These are phyloP conservation scores for Archocentrus centrarchus DNA, from an alignment of 2,113 vertebrate species.

Conservation along the genomic window DNA sequence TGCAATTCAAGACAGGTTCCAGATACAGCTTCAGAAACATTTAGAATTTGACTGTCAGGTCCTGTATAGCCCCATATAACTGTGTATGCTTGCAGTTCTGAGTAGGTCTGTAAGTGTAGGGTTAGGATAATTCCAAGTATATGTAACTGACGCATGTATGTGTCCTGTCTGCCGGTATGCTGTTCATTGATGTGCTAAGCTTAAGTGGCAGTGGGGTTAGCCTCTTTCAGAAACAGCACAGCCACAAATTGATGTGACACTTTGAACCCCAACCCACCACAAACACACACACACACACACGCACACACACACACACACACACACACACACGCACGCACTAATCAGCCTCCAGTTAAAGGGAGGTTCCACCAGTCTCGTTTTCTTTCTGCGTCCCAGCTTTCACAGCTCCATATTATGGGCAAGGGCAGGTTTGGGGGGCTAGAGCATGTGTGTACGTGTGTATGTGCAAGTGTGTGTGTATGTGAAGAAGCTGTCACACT, in stretches of 20 bases:
- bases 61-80: slow-evolving; percentile 4
- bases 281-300: slow-evolving; percentile 24
- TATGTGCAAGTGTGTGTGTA: slow-evolving; percentile 50
- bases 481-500: slow-evolving; percentile 76
- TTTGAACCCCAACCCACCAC: slow-evolving; percentile 65
- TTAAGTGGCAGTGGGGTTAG: slow-evolving; percentile 80
- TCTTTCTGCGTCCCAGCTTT: slow-evolving; percentile 72
- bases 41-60: not conserved
- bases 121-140: slow-evolving; percentile 7
- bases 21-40: not conserved
- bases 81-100: not conserved
- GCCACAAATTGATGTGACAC: slow-evolving; percentile 79
- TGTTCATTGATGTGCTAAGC: slow-evolving; percentile 66
- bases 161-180: slow-evolving; percentile 61
- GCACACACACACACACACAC: slow-evolving; percentile 16
- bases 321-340: slow-evolving; percentile 24
- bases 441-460: slow-evolving; percentile 41
- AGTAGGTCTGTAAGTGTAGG: not conserved
- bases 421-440: slow-evolving; percentile 64
- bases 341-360: slow-evolving; percentile 67
- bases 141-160: slow-evolving; percentile 40
- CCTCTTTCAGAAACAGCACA: slow-evolving; percentile 79
- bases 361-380: slow-evolving; percentile 70
- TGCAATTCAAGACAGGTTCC: not conserved
- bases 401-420: slow-evolving; percentile 64